phyloP scores from a whole-genome alignment of 2,113 vertebrate genomes.

The Madoqua kirkii region DNA sequence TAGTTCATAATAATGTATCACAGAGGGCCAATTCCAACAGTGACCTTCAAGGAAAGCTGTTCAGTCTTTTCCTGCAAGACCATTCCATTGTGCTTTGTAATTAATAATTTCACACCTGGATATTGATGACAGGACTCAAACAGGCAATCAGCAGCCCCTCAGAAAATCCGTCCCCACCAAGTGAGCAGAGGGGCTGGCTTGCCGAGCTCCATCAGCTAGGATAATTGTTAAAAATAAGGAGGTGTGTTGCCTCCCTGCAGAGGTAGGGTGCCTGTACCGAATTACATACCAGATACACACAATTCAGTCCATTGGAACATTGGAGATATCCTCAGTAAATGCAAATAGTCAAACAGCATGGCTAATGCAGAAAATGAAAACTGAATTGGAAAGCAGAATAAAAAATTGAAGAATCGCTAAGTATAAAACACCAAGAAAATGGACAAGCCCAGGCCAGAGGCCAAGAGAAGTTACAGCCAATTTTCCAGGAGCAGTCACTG shows the following conservation, averaged over 20 bases:
- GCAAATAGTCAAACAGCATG: background rate
- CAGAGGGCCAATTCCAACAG: constrained; percentile 50
- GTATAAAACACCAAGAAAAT: background rate
- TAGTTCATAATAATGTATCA: constrained; percentile 46
- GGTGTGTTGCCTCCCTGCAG: constrained; percentile 19
- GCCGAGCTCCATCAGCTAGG: constrained; percentile 46
- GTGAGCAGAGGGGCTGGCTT: constrained; percentile 27
- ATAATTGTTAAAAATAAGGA: constrained; percentile 59
- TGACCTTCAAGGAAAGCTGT: constrained; percentile 50
- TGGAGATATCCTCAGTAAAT: constrained; percentile 11
- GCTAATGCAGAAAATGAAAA: background rate
- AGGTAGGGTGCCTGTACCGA: background rate
- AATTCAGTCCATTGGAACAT: background rate
- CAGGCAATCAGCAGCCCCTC: constrained; percentile 33
- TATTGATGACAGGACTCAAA: constrained; percentile 60
- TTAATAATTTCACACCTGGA: constrained; percentile 63
- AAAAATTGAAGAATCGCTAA: background rate
- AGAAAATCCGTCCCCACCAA: constrained; percentile 36
- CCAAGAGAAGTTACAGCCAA: background rate
- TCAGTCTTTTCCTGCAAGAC: constrained; percentile 39
- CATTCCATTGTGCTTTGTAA: constrained; percentile 48
- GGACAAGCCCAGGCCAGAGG: background rate
- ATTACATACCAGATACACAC: background rate
- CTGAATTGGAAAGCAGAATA: constrained; percentile 9
- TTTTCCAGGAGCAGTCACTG: constrained; percentile 23